Evolutionary conservation across 2,888 invertebrate genomes (phyloP).

Genomic region (Phragmatobia fuliginosa): DNA sequence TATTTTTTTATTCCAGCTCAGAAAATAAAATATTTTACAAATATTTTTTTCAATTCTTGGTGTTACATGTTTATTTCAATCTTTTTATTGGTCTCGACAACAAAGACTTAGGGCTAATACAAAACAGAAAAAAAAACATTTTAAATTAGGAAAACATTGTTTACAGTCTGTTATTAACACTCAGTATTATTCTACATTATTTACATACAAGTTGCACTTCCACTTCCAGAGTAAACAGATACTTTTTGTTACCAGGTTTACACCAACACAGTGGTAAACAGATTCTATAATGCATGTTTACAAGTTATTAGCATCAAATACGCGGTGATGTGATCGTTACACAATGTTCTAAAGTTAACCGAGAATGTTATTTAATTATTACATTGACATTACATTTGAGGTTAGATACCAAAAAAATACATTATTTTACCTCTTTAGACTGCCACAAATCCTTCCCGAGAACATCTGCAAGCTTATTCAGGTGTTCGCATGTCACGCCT

Average conservation of each 20-base stretch:
- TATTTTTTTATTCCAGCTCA: neutral
- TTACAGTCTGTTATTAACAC: neutral
- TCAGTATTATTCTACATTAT: neutral
- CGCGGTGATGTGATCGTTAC: slow-evolving; percentile 53
- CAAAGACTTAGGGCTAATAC: neutral
- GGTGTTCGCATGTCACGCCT: slow-evolving; percentile 82
- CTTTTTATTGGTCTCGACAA: neutral
- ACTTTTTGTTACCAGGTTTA: slow-evolving; percentile 8
- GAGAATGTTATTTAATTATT: slow-evolving; percentile 72
- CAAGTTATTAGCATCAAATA: slow-evolving; percentile 23
- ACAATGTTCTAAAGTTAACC: slow-evolving; percentile 67
- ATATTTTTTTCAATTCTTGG: neutral
- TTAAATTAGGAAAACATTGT: neutral
- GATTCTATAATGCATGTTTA: slow-evolving; percentile 20
- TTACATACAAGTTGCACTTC: neutral
- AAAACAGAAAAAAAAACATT: neutral
- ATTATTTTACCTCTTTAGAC: slow-evolving; percentile 75
- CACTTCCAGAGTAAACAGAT: slow-evolving; percentile 39
- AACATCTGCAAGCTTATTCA: slow-evolving; percentile 76
- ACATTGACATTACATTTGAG: slow-evolving; percentile 72
- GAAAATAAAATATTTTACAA: no score
- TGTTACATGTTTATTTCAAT: neutral
- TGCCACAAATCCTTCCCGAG: slow-evolving; percentile 80
- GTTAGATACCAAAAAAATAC: slow-evolving; percentile 64
- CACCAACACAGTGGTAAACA: slow-evolving; percentile 20